Base-by-base conservation (phyloP, 2,113 vertebrate species). In the Pagrus major region DNA sequence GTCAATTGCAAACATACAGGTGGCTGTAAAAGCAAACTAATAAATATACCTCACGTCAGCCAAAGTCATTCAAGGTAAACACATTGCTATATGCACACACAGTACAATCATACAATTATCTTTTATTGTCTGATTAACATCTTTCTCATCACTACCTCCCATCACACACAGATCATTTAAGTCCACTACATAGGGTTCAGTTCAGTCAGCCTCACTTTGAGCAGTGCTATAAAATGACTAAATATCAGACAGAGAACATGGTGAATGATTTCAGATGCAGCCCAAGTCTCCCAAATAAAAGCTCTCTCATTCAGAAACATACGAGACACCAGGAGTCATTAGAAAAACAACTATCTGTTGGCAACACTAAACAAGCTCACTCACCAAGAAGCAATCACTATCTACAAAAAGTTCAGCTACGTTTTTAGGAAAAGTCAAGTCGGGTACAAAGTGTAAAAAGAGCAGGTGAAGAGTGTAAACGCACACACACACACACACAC, bases 401-500 rank as follows among this genome's bases (percentile, higher is more conserved):
- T 41, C 56, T 71, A 83, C 76, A 86, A 80, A 83, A 86, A 41
- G 71, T 74, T 76, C 35, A 51, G 67, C 35, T 65, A 44, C 27
- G 60, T 70, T 88, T 66, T 80, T 84, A 86, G 42, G 58, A 89
- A 86, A 84, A 68, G n/a, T 80, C 23, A 23, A 75, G 56, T 73
- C 4, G 15, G 56, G 58, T 85, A 84, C 46, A 88, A 90, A 90
- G 74, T 82, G 82, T 90, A 83, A 83, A 80, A 88, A 83, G 64
- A 83, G 70, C 61, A 58, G 14, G 52, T 23, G 29, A 68, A 72
- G 60, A 78, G 68, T 65, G 67, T 61, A 66, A 71, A 78, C 55
- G 27, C 80, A 74, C 39, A 27, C 76, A 78, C 55, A 25, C 80
- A 74, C 39, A 51, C 78, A 63, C 63, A 52, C 68, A 33, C 76